phyloP scores from a whole-genome alignment of 2,113 vertebrate genomes.

The Mormoops blainvillei region DNA sequence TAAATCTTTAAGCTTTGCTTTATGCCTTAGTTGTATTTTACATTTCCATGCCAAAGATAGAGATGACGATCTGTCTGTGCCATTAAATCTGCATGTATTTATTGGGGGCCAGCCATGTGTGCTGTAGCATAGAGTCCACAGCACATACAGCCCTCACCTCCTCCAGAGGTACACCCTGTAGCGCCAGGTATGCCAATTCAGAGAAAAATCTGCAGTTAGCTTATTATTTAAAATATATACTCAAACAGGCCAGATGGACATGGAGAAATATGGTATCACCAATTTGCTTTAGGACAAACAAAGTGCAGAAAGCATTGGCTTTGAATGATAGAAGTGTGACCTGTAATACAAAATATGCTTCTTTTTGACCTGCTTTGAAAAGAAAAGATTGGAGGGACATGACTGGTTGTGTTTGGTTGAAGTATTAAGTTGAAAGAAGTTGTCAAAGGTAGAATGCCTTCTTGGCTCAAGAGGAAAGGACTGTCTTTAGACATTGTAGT shows the following conservation, averaged over 20 bases:
- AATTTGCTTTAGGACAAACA: background rate
- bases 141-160: background rate
- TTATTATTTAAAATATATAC: background rate
- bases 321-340: background rate
- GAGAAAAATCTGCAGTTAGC: background rate
- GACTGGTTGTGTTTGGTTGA: background rate
- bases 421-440: background rate
- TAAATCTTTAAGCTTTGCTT: background rate
- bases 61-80: background rate
- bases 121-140: background rate
- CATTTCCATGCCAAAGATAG: background rate
- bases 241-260: background rate
- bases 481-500: background rate
- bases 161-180: background rate
- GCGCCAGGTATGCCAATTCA: background rate
- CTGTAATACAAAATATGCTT: background rate
- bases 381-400: background rate
- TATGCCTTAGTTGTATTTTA: background rate
- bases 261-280: background rate
- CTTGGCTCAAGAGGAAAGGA: background rate
- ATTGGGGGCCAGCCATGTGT: background rate
- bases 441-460: background rate
- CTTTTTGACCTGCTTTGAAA: constrained; percentile 4
- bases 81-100: background rate
- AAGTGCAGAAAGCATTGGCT: background rate